Evolutionary conservation across 1,140 invertebrate genomes (phyloP), one percentile per base, ranked within the genome.

Genomic region (Formica exsecta): DNA sequence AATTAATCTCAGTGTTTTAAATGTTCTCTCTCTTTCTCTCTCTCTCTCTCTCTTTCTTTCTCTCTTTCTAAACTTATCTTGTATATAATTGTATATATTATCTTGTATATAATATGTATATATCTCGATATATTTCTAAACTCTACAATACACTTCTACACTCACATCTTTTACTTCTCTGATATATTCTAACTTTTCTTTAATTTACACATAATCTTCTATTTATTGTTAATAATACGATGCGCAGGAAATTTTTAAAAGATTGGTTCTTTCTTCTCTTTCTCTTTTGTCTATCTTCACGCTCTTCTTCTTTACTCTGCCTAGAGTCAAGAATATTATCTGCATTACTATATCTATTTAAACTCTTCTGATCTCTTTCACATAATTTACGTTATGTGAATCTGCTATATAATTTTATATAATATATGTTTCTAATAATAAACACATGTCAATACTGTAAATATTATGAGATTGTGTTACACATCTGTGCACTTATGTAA

Each of bases 71-170:
- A 65, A 77, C 16, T 13, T 41, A 57, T 68, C 9, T 57, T 73
- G 36, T 81, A 4, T 38, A 65, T 79, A 79, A 80, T 57, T 29
- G 59, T 70, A 38, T 54, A 66, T 36, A 70, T 59, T 59, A 29
- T 16, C 44, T 3, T 19, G 36, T 73, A 74, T 22, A 22, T 22
- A 22, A 22, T 22, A 22, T 22, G 22, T 22, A 22, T 36, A 83
- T 48, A 61, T 48, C 22, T 32, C 29, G 38, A 41, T 38, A 44
- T 22, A 74, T 36, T 61, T 59, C 1, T 13, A 44, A 71, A 13
- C 38, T 44, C 19, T 59, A 81, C 25, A 1, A 6, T 81, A 36
- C 22, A 48, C 36, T 44, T 61, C 11, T 81, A 22, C 22, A 48
- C 36, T 9, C 51, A 41, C n/a, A 59, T 71, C 19, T 73, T 61